Base-by-base conservation (phyloP, 30 jellyfish, hydroid and myxozoan species). In the Pelagia noctiluca region DNA sequence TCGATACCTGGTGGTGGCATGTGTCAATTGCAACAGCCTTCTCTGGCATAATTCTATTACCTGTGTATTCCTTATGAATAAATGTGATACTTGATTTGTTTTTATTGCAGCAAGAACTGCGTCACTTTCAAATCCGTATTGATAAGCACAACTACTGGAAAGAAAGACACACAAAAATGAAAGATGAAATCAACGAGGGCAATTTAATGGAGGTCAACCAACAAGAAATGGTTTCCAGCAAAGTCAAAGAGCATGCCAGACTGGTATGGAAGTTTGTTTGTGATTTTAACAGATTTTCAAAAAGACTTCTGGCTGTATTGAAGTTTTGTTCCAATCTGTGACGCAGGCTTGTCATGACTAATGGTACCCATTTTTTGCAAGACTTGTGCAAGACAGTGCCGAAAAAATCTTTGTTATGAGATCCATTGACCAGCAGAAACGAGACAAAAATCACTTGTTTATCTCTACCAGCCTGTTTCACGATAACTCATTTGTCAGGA, bases 61-160 rank as follows among this genome's bases (percentile, higher is more conserved):
- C n/a, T n/a, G n/a, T n/a, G n/a, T n/a, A n/a, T n/a, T n/a, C n/a
- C n/a, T n/a, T n/a, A n/a, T n/a, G n/a, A n/a, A n/a, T n/a, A n/a
- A n/a, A n/a, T n/a, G n/a, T n/a, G n/a, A n/a, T n/a, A n/a, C n/a
- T n/a, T n/a, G n/a, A n/a, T 30, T 52, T 52, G 68, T 60, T 63
- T 80, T 36, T 35, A 22, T 50, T 85, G 42, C 73, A 88, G 96
- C 84, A 67, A 78, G 96, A 88, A 68, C 88, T 88, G 22, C 30
- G 31, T 26, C 96, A 88, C 61, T 88, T 88, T 35, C 96, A 88
- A 71, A 67, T 38, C 10, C 74, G 92, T 28, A 71, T 88, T 67
- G 90, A 88, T 71, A 88, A 88, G 54, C 91, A 77, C 52, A 63
- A 88, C 36, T 71, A 88, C 65, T 88, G 96, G 96, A 68, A 70